Conservation (phyloP, 1,140 invertebrate genomes). For the Rhagoletis pomonella region DNA sequence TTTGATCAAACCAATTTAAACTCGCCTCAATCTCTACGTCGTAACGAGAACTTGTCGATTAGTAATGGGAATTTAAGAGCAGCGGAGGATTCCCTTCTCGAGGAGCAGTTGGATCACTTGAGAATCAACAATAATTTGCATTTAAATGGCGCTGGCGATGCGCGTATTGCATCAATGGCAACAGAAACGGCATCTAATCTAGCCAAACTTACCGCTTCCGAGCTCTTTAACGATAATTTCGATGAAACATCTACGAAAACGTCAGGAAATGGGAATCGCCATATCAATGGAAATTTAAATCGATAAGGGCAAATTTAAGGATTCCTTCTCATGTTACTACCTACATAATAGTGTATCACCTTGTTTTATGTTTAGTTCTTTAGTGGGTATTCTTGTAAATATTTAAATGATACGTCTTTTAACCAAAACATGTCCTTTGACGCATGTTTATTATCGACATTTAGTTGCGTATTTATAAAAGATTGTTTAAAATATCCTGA, state of each 20-base stretch:
- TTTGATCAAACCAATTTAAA: conserved; percentile 5
- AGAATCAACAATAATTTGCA: conserved; percentile 62
- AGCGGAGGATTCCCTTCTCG: conserved; percentile 64
- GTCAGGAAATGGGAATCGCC: not conserved
- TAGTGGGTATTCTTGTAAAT: not conserved
- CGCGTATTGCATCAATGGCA: not conserved
- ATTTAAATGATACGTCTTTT: not conserved
- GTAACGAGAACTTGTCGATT: not conserved
- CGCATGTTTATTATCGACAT: too few relatives aligned
- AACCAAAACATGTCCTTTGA: too few relatives aligned
- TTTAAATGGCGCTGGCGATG: conserved; percentile 61
- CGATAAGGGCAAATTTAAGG: not conserved
- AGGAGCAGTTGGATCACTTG: conserved; percentile 65
- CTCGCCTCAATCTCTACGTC: not conserved
- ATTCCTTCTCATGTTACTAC: conserved; percentile 1
- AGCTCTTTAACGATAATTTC: conserved; percentile 23
- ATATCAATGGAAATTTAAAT: conserved; percentile 36
- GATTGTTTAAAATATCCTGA: too few relatives aligned
- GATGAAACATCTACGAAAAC: not conserved
- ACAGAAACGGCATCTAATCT: not conserved
- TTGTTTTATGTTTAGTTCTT: conserved; percentile 18
- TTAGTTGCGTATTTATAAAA: too few relatives aligned
- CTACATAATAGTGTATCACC: not conserved
- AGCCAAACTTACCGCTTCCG: conserved; percentile 18
- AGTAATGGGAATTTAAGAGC: conserved; percentile 5